Evolutionary conservation across 2,113 vertebrate species (phyloP).

Genomic region (Martes martes): DNA sequence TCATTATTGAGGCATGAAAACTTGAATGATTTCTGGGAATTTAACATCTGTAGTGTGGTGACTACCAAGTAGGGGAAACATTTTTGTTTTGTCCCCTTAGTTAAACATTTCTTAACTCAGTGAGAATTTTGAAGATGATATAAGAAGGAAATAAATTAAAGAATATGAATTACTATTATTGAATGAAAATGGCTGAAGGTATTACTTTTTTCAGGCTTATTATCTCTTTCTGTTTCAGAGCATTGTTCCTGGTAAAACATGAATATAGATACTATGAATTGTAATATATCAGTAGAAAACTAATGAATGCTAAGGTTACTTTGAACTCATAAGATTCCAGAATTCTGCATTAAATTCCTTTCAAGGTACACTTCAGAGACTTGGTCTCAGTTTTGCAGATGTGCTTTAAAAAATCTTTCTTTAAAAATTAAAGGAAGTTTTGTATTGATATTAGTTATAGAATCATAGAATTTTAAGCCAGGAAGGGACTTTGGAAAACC

Average conservation of each 20-base stretch:
- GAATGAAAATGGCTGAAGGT: background rate
- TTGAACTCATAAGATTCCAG: background rate
- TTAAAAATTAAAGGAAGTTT: background rate
- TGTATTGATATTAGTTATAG: background rate
- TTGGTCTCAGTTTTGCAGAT: background rate
- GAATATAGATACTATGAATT: background rate
- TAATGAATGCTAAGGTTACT: background rate
- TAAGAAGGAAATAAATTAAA: background rate
- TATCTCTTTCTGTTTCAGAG: background rate
- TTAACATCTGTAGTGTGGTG: background rate
- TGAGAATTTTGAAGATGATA: background rate
- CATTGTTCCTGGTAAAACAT: background rate
- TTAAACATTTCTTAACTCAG: constrained; percentile 19
- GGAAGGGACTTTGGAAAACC: background rate
- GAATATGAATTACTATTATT: background rate
- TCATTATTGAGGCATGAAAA: background rate
- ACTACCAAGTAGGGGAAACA: background rate
- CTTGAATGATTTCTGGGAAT: background rate
- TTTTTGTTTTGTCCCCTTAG: background rate
- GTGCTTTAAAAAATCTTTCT: background rate
- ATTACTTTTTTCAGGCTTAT: background rate
- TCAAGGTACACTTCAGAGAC: background rate
- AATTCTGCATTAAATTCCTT: background rate
- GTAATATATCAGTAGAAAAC: background rate
- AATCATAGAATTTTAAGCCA: background rate